Evolutionary conservation across 30 jellyfish, hydroid and myxozoan species (phyloP).

Genomic region (Aurelia aurita complex sp. Pacific): DNA sequence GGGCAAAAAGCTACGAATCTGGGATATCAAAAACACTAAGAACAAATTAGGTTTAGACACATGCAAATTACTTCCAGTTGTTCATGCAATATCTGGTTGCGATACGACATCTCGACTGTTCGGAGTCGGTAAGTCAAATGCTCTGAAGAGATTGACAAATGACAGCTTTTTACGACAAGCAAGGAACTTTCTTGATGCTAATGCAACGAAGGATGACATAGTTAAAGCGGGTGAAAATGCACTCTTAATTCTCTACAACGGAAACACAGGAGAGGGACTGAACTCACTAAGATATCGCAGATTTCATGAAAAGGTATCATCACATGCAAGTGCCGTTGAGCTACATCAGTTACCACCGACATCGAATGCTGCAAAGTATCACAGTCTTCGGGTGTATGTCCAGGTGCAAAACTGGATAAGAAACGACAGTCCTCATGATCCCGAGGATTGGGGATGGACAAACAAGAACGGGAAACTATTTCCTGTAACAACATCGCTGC

Average conservation of each 20-base stretch:
- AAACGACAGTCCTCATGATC: constrained; percentile 26
- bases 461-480: constrained; percentile 14
- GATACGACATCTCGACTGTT: constrained; percentile 51
- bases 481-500: constrained; percentile 28
- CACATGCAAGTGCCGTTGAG: constrained; percentile 7
- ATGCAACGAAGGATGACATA: constrained; percentile 23
- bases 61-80: constrained; percentile 14
- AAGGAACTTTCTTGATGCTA: constrained; percentile 1
- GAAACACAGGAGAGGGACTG: constrained; percentile 16
- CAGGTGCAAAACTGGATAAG: constrained; percentile 51
- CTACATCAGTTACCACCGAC: constrained; percentile 55
- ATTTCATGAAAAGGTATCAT: constrained; percentile 37
- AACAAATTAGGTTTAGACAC: constrained; percentile 14
- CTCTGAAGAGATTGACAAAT: constrained; percentile 32
- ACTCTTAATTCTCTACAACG: constrained; percentile 29
- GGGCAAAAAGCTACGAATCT: constrained; percentile 19
- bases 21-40: constrained; percentile 39
- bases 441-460: constrained; percentile 60
- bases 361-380: constrained; percentile 50
- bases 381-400: constrained; percentile 42
- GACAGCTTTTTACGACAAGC: constrained; percentile 7
- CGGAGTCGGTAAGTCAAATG: constrained; percentile 36
- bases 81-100: constrained; percentile 55
- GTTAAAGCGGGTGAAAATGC: constrained; percentile 55
- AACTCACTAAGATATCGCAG: constrained; percentile 19